These are phyloP conservation scores for Bombus waltoni DNA, from an alignment of 1,140 invertebrate species.

Conservation along the genomic window DNA sequence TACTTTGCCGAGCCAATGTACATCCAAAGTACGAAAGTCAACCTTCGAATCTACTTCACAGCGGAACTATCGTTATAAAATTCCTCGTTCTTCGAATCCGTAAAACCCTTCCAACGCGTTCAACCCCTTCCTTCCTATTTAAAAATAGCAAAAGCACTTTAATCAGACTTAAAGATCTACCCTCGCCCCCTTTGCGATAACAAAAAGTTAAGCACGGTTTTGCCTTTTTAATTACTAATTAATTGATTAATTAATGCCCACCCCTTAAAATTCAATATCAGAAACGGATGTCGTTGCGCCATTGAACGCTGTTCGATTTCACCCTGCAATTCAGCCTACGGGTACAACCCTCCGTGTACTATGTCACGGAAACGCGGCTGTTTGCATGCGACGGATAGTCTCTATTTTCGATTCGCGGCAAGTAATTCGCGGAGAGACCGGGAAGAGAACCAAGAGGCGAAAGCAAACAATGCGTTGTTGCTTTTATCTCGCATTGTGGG, in stretches of 20 bases:
- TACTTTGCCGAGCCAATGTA: no score
- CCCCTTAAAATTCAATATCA: not conserved
- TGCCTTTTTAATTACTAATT: not conserved
- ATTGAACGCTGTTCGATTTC: not conserved
- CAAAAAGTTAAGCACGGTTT: not conserved
- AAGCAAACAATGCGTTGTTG: constrained; percentile 24
- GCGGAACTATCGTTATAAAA: no score
- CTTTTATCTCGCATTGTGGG: not conserved
- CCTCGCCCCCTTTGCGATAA: not conserved
- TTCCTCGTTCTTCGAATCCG: no score
- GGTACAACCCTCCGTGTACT: no score
- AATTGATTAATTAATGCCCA: no score
- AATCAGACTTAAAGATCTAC: not conserved
- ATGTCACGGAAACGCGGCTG: not conserved
- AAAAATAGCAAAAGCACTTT: not conserved
- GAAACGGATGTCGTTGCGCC: not conserved
- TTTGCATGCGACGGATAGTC: not conserved
- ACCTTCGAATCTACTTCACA: not conserved
- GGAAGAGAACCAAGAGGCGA: not conserved
- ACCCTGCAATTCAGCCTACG: not conserved
- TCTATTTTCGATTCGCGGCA: not conserved
- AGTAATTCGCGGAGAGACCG: no score
- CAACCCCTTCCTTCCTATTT: no score
- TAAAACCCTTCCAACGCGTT: not conserved
- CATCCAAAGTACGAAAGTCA: not conserved